A percentile compares a stretch with the other conserved stretches of the same genome.
phyloP scores from a whole-genome alignment of 2,113 vertebrate genomes.

The Sinocyclocheilus anophthalmus region DNA sequence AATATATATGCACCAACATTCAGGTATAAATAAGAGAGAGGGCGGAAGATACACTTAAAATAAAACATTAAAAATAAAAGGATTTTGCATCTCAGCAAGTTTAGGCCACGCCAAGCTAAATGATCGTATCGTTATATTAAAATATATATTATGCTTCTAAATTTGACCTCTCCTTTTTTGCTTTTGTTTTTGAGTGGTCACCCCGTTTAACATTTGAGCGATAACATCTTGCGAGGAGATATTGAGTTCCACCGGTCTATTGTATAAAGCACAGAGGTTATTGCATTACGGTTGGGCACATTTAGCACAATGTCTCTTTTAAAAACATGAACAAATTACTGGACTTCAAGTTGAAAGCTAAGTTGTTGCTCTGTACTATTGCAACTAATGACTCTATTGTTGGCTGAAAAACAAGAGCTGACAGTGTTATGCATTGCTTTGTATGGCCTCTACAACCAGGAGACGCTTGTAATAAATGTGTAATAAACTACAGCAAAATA shows the following conservation, averaged over 20 bases:
- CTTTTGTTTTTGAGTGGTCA: constrained; percentile 72
- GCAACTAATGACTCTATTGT: constrained; percentile 36
- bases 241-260: constrained; percentile 86
- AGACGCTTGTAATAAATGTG: constrained; percentile 6
- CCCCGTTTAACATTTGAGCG: constrained; percentile 77
- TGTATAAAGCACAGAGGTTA: constrained; percentile 80
- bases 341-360: constrained; percentile 70
- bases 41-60: background rate
- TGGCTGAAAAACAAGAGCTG: background rate
- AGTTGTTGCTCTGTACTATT: constrained; percentile 52
- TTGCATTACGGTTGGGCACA: constrained; percentile 80
- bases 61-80: background rate
- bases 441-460: constrained; percentile 17
- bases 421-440: constrained; percentile 3
- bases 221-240: constrained; percentile 85
- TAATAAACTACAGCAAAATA: constrained; percentile 3
- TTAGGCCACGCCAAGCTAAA: too few species aligned
- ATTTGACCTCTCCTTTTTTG: constrained; percentile 54
- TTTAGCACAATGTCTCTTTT: constrained; percentile 79
- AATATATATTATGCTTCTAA: constrained; percentile 11
- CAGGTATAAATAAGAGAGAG: background rate
- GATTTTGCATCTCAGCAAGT: background rate
- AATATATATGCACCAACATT: background rate
- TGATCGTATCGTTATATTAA: too few species aligned
- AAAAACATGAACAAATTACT: constrained; percentile 89